Percentiles rank a stretch among this genome's conserved stretches.
Conservation (phyloP, 2,797 vertebrate species). For the Megaceryle alcyon region DNA sequence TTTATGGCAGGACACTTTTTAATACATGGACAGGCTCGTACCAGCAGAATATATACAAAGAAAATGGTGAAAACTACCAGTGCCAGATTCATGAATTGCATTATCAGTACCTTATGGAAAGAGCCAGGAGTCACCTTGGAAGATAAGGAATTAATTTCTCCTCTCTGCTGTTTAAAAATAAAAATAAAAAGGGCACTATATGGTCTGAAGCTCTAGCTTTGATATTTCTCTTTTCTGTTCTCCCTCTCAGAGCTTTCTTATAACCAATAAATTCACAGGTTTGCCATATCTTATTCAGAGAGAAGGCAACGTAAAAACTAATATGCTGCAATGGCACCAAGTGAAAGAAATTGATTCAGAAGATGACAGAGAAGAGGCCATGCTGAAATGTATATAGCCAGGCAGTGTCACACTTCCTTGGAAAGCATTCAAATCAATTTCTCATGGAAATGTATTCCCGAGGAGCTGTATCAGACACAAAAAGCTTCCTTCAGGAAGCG, state of each 20-base stretch:
- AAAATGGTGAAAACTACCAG: background rate
- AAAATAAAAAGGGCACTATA: constrained; percentile 1
- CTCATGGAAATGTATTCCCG: constrained; percentile 31
- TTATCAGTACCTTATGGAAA: background rate
- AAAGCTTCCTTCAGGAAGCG: background rate
- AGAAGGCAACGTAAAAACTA: constrained; percentile 51
- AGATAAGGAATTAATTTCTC: background rate
- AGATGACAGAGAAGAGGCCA: constrained; percentile 25
- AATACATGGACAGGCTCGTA: background rate
- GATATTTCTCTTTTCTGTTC: constrained; percentile 8
- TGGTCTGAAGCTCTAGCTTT: constrained; percentile 6
- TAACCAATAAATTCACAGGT: constrained; percentile 33
- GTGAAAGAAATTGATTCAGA: constrained; percentile 62
- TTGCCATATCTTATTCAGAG: constrained; percentile 26
- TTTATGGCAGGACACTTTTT: background rate
- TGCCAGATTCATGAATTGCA: background rate
- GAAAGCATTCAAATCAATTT: constrained; percentile 56
- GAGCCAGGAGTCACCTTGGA: background rate
- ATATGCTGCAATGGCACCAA: constrained; percentile 21
- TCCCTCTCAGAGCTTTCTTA: background rate
- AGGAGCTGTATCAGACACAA: background rate
- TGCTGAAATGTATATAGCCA: constrained; percentile 21
- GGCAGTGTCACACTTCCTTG: constrained; percentile 14
- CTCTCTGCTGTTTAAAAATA: background rate
- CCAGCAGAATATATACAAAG: background rate